These are phyloP conservation scores for Sebastes diploproa DNA, from an alignment of 2,797 vertebrate species.

Conservation along the genomic window DNA sequence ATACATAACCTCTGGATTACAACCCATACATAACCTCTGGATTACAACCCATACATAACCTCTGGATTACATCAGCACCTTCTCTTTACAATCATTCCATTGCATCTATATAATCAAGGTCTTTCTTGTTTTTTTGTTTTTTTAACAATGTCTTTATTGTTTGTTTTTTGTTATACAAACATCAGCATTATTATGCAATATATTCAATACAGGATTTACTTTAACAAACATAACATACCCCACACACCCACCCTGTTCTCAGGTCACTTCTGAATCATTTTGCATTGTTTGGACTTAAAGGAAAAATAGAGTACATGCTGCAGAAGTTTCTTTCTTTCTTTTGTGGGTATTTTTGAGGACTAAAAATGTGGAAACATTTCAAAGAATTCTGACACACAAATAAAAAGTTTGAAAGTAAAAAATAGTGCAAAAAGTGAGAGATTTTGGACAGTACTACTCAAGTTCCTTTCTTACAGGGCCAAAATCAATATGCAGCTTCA, in stretches of 20 bases:
- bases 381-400: not conserved
- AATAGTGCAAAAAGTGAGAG: not conserved
- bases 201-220: no score
- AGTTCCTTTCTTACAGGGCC: no score
- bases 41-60: not conserved
- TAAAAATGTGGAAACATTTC: not conserved
- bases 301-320: not conserved
- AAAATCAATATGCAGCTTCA: no score
- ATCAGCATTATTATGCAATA: no score
- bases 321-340: not conserved
- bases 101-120: not conserved
- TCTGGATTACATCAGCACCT: not conserved
- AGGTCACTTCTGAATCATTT: not conserved
- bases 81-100: not conserved
- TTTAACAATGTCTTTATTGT: no score
- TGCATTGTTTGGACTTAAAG: not conserved
- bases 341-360: not conserved
- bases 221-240: no score
- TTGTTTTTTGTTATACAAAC: no score
- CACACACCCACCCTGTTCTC: no score
- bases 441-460: not conserved
- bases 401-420: not conserved
- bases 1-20: not conserved
- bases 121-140: accelerated
- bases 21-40: no score